These are phyloP conservation scores for Merodon equestris DNA, from an alignment of 2,888 invertebrate genomes.

Conservation along the genomic window DNA sequence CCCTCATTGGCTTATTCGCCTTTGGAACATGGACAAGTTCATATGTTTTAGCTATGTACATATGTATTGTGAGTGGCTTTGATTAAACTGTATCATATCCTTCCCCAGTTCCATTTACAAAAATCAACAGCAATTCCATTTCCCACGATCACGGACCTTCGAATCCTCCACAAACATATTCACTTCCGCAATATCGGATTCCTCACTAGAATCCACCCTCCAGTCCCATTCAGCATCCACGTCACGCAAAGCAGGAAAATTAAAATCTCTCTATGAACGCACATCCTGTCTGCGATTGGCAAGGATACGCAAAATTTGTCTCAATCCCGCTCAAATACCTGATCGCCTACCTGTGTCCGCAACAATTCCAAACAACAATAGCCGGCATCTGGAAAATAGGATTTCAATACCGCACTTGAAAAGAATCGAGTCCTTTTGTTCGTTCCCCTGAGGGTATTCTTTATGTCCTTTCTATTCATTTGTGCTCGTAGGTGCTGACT, in stretches of 20 bases:
- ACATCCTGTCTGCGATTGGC: constrained; percentile 58
- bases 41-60: no score
- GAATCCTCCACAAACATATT: constrained; percentile 11
- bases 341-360: constrained; percentile 1
- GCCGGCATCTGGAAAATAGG: constrained; percentile 48
- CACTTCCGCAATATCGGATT: constrained; percentile 64
- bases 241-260: constrained; percentile 44
- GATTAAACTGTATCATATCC: no score
- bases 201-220: constrained; percentile 16
- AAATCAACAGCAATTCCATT: no score
- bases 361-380: constrained; percentile 32
- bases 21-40: no score
- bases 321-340: constrained; percentile 14
- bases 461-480: constrained; percentile 34
- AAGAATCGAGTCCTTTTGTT: constrained; percentile 58
- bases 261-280: constrained; percentile 46
- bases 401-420: constrained; percentile 66
- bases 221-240: constrained; percentile 22
- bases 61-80: no score
- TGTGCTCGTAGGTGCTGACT: constrained; percentile 44
- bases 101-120: no score
- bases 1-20: no score
- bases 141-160: constrained; percentile 51
- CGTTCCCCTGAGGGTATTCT: constrained; percentile 14
- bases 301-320: constrained; percentile 16